Evolutionary conservation across 1,140 invertebrate species (phyloP).

Genomic region (Pararge aegeria): DNA sequence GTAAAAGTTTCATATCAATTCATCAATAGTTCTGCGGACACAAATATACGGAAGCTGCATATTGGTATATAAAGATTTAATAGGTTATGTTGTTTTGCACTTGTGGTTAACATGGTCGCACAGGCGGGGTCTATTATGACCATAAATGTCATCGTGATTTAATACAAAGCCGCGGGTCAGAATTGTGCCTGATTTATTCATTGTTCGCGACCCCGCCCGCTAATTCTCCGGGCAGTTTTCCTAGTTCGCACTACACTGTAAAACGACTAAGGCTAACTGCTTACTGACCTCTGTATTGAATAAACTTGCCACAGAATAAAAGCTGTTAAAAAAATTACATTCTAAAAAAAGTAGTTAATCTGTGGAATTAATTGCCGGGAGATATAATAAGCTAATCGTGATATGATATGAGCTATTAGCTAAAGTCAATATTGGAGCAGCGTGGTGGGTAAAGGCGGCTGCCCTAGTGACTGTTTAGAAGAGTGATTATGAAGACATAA

Average conservation of each 20-base stretch:
- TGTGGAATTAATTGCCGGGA: no score
- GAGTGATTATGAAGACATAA: no score
- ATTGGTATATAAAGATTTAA: no score
- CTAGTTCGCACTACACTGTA: slow-evolving; percentile 15
- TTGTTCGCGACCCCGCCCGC: slow-evolving; percentile 12
- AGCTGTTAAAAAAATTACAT: not conserved
- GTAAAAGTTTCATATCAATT: no score
- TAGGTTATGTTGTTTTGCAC: not conserved
- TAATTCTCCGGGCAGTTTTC: slow-evolving; percentile 10
- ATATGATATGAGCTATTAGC: no score
- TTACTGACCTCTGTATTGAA: not conserved
- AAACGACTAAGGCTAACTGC: slow-evolving; percentile 1
- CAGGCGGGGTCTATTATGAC: slow-evolving; percentile 3
- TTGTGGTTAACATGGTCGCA: not conserved
- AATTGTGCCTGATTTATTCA: slow-evolving; percentile 25
- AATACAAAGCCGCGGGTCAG: slow-evolving; percentile 17
- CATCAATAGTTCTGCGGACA: no score
- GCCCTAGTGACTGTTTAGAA: no score
- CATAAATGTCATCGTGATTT: slow-evolving; percentile 22
- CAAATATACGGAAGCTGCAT: no score
- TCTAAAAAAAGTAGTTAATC: no score
- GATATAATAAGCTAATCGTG: no score
- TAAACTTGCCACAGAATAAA: not conserved
- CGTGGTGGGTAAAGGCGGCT: no score
- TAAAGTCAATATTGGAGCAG: no score